phyloP scores from a whole-genome alignment of 2,888 invertebrate genomes.

The Drosophila mettleri region DNA sequence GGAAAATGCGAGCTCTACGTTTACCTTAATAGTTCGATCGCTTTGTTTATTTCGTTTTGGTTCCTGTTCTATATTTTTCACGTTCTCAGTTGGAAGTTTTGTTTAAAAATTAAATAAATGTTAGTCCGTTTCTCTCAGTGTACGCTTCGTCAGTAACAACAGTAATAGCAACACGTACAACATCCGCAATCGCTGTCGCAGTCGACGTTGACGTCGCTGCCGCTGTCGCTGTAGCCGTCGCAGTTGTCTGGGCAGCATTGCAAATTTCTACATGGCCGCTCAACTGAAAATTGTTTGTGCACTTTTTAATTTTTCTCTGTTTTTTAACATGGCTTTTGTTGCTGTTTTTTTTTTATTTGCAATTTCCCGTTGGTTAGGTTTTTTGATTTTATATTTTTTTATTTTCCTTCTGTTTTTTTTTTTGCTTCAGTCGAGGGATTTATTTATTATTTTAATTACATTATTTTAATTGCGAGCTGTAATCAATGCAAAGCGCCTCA shows the following conservation, averaged over 20 bases:
- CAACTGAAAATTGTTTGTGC: conserved; percentile 84
- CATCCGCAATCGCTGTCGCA: conserved; percentile 52
- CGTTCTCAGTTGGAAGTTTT: conserved; percentile 1
- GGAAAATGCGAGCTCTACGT: neutral
- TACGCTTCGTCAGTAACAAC: conserved; percentile 28
- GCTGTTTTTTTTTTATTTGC: conserved; percentile 51
- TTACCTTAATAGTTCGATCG: neutral
- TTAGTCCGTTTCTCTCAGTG: conserved; percentile 30
- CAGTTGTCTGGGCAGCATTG: conserved; percentile 78
- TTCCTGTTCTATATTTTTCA: conserved; percentile 12
- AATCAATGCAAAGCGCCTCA: conserved; percentile 60
- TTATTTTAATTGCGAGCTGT: conserved; percentile 63
- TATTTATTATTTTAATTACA: conserved; percentile 72
- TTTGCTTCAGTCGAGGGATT: conserved; percentile 21
- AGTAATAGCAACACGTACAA: conserved; percentile 27
- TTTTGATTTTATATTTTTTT: conserved; percentile 22
- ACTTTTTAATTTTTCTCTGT: conserved; percentile 66
- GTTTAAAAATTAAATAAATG: conserved; percentile 8
- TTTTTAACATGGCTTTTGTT: conserved; percentile 34
- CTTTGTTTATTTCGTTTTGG: conserved; percentile 9
- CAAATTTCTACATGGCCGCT: conserved; percentile 85
- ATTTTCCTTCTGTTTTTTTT: conserved; percentile 15
- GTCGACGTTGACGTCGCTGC: conserved; percentile 26
- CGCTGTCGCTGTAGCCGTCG: conserved; percentile 42
- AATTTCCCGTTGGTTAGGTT: conserved; percentile 69